A percentile compares a stretch with the other conserved stretches of the same genome.
phyloP scores from a whole-genome alignment of 2,113 vertebrate genomes.

The Rallus limicola region DNA sequence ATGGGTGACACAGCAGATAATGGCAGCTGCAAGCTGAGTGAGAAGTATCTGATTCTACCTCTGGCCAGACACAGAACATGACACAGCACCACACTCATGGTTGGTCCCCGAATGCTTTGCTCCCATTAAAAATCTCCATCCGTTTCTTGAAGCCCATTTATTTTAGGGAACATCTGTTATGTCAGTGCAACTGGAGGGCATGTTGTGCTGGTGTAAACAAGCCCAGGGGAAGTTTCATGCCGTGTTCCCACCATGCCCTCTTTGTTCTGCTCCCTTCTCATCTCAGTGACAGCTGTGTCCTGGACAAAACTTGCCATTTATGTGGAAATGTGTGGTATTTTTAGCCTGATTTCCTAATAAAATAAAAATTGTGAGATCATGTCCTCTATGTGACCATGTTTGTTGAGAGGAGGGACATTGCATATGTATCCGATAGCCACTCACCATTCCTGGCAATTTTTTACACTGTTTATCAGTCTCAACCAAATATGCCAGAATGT shows the following conservation, averaged over 20 bases:
- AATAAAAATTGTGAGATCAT: background rate
- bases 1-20: background rate
- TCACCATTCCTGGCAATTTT: background rate
- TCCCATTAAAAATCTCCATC: background rate
- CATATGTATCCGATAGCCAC: background rate
- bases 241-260: background rate
- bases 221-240: background rate
- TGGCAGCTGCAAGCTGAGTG: background rate
- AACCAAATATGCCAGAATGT: background rate
- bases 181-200: background rate
- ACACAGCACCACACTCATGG: background rate
- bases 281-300: slow-evolving; percentile 9
- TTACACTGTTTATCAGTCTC: background rate
- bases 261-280: slow-evolving; percentile 23
- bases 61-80: background rate
- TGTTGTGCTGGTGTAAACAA: background rate
- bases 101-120: background rate
- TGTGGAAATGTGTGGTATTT: slow-evolving; percentile 21
- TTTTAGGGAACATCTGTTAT: slow-evolving; percentile 25
- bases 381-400: background rate
- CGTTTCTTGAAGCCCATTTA: background rate
- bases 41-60: background rate
- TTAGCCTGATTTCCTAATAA: slow-evolving; percentile 27
- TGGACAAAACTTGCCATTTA: background rate
- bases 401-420: background rate